Percentiles rank a stretch among this genome's conserved stretches.
phyloP scores from a whole-genome alignment of 2,888 invertebrate genomes.

The Pristionchus exspectatus region DNA sequence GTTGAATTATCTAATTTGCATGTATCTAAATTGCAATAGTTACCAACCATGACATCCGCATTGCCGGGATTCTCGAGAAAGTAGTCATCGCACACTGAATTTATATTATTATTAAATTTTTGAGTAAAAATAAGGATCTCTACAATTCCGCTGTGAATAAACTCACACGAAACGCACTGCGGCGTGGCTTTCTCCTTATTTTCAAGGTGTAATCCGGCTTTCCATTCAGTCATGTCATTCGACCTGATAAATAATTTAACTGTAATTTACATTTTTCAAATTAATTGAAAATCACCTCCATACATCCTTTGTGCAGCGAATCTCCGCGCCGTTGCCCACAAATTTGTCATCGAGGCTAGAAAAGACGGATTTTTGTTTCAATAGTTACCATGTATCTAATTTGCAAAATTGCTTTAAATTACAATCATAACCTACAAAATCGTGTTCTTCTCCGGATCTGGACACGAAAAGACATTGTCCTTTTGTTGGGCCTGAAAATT shows the following conservation, averaged over 20 bases:
- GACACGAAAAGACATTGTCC: conserved; percentile 11
- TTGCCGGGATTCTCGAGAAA: neutral
- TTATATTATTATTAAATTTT: neutral
- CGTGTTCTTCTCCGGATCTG: conserved; percentile 11
- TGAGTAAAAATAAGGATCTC: neutral
- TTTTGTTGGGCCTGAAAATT: neutral
- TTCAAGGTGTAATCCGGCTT: neutral
- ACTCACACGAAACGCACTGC: conserved; percentile 19
- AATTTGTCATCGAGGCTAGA: neutral
- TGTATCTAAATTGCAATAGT: too few relatives aligned
- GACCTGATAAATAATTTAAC: neutral
- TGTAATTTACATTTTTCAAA: neutral
- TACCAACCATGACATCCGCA: too few relatives aligned
- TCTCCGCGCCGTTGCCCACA: neutral
- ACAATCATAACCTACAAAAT: neutral
- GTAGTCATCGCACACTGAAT: neutral
- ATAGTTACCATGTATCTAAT: neutral
- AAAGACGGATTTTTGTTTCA: neutral
- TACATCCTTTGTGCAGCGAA: conserved; percentile 17
- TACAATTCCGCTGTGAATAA: neutral
- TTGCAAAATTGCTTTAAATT: neutral
- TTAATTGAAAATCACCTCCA: neutral
- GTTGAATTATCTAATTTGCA: too few relatives aligned
- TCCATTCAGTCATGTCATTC: neutral
- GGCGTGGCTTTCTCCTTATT: neutral